Evolutionary conservation across 2,888 invertebrate species (phyloP).

Genomic region (Electrophaes corylata): DNA sequence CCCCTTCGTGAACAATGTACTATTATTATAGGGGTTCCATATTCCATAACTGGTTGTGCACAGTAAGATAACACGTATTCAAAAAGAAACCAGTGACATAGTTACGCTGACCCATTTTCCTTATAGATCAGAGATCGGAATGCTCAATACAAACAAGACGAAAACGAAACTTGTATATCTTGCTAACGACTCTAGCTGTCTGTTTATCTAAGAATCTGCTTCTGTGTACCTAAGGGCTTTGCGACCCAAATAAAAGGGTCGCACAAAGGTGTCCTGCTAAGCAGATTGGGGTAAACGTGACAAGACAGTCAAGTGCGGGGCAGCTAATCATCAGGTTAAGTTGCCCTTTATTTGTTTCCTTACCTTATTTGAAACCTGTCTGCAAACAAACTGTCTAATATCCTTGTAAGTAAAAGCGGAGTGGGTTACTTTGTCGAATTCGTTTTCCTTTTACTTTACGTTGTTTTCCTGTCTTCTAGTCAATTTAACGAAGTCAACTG

Average conservation of each 20-base stretch:
- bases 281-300: constrained; percentile 77
- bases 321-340: constrained; percentile 64
- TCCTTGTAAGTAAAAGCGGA: constrained; percentile 15
- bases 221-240: constrained; percentile 67
- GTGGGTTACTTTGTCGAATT: constrained; percentile 14
- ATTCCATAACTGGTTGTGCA: neutral
- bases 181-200: constrained; percentile 50
- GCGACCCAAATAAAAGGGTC: constrained; percentile 72
- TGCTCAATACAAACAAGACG: constrained; percentile 37
- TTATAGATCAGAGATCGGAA: constrained; percentile 36
- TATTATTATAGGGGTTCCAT: neutral
- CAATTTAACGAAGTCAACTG: constrained; percentile 10
- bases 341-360: constrained; percentile 53
- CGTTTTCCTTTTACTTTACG: constrained; percentile 21
- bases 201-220: constrained; percentile 72
- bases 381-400: constrained; percentile 31
- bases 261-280: constrained; percentile 74
- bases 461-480: constrained; percentile 13
- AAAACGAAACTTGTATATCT: constrained; percentile 49
- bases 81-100: constrained; percentile 11
- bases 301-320: constrained; percentile 58
- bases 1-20: too few relatives aligned
- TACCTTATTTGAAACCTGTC: constrained; percentile 40
- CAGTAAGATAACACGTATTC: neutral
- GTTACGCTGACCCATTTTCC: constrained; percentile 35